These are phyloP conservation scores for Picus viridis DNA, from an alignment of 2,797 vertebrate genomes.

Conservation along the genomic window DNA sequence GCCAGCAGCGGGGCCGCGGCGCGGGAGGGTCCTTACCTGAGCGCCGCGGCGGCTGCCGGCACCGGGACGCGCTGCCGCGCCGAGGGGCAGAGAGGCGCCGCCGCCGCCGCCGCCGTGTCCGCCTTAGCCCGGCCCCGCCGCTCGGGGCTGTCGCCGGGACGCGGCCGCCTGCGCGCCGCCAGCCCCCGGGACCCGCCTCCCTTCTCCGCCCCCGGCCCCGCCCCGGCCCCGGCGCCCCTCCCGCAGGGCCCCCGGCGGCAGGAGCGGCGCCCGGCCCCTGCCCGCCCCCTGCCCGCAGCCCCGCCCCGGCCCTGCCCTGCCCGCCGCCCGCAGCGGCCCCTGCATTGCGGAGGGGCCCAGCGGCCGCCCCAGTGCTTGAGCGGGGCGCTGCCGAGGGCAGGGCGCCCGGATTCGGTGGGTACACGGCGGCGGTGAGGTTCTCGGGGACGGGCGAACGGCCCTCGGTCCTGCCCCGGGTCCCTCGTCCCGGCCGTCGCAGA, in stretches of 20 bases:
- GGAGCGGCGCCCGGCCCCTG: neutral
- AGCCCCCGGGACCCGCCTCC: conserved; percentile 1
- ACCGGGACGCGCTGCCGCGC: neutral
- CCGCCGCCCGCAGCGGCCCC: neutral
- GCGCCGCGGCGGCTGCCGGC: neutral
- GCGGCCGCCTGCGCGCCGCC: neutral
- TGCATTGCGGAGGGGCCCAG: conserved; percentile 33
- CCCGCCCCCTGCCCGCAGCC: neutral
- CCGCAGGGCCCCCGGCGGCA: neutral
- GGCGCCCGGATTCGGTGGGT: neutral
- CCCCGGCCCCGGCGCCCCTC: neutral
- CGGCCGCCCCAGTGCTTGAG: neutral
- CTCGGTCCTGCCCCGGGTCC: neutral
- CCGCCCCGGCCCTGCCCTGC: neutral
- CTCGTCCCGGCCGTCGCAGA: too few species aligned
- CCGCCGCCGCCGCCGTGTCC: neutral
- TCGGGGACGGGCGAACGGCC: neutral
- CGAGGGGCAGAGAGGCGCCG: neutral
- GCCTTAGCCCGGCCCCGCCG: neutral
- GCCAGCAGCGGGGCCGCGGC: too few species aligned
- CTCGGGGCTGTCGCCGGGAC: conserved; percentile 7
- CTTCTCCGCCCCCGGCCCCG: neutral
- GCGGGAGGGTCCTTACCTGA: conserved; percentile 53
- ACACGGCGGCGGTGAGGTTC: neutral
- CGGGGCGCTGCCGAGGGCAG: neutral